Conservation (phyloP, 2,888 invertebrate genomes). For the Colletes collaris region DNA sequence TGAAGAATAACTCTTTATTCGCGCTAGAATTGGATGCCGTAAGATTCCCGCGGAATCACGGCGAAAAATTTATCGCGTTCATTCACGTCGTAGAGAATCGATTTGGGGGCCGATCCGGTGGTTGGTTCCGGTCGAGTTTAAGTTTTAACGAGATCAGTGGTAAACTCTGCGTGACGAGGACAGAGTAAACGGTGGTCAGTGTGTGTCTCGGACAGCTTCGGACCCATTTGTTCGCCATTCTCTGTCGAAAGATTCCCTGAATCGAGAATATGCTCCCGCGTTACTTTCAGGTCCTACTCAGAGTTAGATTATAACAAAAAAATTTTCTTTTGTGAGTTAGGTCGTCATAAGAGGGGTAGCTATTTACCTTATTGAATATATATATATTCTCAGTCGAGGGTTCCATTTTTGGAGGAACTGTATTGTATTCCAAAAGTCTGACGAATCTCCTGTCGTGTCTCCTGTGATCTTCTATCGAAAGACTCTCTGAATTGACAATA, state of each 20-base stretch:
- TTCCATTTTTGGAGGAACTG: no score
- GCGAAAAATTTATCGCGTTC: slow-evolving; percentile 63
- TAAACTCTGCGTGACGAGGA: slow-evolving; percentile 57
- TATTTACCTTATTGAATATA: no score
- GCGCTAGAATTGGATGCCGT: slow-evolving; percentile 26
- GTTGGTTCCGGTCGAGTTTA: slow-evolving; percentile 51
- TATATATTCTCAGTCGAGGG: no score
- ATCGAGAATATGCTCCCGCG: not conserved
- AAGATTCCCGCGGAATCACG: slow-evolving; percentile 18
- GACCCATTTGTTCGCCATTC: slow-evolving; percentile 15
- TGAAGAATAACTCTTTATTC: slow-evolving; percentile 28
- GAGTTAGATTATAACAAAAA: no score
- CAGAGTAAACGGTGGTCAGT: slow-evolving; percentile 19
- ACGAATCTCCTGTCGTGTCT: no score
- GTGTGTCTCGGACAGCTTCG: slow-evolving; percentile 20
- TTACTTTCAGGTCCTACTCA: not conserved
- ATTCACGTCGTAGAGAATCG: slow-evolving; percentile 45
- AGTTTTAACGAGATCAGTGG: slow-evolving; percentile 66
- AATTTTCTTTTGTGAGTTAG: no score
- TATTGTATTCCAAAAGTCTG: no score
- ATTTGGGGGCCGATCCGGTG: slow-evolving; percentile 42
- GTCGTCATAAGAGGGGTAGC: no score
- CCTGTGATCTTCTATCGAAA: no score
- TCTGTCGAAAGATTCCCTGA: not conserved
- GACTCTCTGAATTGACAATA: no score